Conservation (phyloP, 2,888 invertebrate genomes). For the Eueremaeus valkanovi region DNA sequence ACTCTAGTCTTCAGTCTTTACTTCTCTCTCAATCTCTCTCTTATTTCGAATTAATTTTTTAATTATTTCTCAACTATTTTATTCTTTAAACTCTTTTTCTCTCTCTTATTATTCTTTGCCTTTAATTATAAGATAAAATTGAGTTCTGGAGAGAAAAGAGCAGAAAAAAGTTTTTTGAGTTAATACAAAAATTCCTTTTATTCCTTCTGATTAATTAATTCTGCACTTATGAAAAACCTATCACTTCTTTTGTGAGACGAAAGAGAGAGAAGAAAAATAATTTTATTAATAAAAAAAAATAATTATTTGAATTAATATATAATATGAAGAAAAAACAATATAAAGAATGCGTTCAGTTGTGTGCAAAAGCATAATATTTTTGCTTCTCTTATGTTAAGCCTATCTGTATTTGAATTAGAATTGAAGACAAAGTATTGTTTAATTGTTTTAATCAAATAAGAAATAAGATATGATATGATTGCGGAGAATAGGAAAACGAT, state of each 20-base stretch:
- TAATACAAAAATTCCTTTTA: slow-evolving; percentile 5
- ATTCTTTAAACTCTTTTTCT: not conserved
- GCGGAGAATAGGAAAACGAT: not conserved
- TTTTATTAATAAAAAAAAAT: not conserved
- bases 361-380: not conserved
- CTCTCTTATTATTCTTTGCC: not conserved
- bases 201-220: slow-evolving; percentile 15
- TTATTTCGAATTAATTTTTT: not conserved
- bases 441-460: slow-evolving; percentile 7
- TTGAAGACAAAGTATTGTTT: not conserved
- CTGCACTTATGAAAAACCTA: not conserved
- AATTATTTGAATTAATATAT: not conserved
- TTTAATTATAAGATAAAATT: slow-evolving; percentile 20
- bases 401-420: slow-evolving; percentile 5
- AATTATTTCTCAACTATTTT: not conserved
- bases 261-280: not conserved
- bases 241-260: slow-evolving; percentile 8
- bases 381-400: not conserved
- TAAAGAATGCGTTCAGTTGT: no score
- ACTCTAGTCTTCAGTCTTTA: not conserved
- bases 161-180: not conserved
- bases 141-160: not conserved
- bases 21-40: not conserved
- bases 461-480: not conserved
- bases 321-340: not conserved